Base-by-base conservation (phyloP, 92 coral and sea anemone genomes). In the Porites rus region DNA sequence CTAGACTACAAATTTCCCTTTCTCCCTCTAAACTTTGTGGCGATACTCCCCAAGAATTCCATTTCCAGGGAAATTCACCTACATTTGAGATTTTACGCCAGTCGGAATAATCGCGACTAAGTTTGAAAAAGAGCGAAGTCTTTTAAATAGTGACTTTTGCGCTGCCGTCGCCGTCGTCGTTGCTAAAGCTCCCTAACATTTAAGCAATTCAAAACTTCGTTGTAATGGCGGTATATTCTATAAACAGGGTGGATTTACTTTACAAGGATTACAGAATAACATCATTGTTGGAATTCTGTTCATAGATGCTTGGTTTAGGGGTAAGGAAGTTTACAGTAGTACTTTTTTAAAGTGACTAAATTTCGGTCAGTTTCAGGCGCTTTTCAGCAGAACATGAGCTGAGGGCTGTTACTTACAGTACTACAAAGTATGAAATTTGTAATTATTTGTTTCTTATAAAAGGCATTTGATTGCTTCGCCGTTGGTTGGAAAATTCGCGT, bases 261-360 rank as follows among this genome's bases (percentile, higher is more conserved):
- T 86, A 43, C 93, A 91, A 83, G 97, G 97, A 43, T 73, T 94
- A 58, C 86, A 78, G 54, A 83, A 73, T 56, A 94, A 94, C 88
- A 73, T 94, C 14, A 87, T 90, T 0, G 97, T 94, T 50, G 95
- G 92, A 60, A 78, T 94, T 14, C 83, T 91, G 69, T 94, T 94
- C 78, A 94, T 94, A 22, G 88, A 91, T 68, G 93, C 97, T 17
- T 94, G 97, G 97, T 78, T 92, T 7, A 87, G 91, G 89, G 97
- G 97, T 92, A 19, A 54, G 82, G 52, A 73, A 46, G 6, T 6
- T 1, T 10, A 56, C 61, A 56, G 61, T 14, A 10, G 61, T 56
- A 56, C 14, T 56, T 3, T 17, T 56, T 1, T 14, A 56, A 10
- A 10, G 2, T 10, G 61, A 56, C 43, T 31, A 56, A 3, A 14